Percentiles rank a stretch among this genome's conserved stretches.
Conservation (phyloP, 2,888 invertebrate species). For the Oscheius sp. region DNA sequence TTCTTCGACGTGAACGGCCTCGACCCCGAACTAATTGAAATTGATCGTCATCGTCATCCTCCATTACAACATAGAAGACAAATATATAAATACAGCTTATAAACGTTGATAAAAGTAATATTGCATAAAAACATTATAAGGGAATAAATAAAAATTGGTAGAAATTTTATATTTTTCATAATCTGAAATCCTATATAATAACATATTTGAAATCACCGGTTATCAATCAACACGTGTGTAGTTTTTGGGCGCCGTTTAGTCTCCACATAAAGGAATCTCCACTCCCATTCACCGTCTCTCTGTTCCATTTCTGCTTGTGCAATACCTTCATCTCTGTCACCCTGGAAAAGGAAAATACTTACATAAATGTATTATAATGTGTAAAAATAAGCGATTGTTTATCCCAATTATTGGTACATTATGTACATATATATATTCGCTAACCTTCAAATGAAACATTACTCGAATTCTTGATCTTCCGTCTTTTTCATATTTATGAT, state of each 20-base stretch:
- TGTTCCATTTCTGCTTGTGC: slow-evolving; percentile 69
- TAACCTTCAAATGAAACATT: slow-evolving; percentile 66
- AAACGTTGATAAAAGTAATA: neutral
- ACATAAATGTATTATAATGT: too few species aligned
- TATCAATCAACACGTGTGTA: slow-evolving; percentile 62
- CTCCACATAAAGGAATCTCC: slow-evolving; percentile 57
- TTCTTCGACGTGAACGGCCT: neutral
- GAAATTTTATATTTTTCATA: neutral
- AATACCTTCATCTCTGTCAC: slow-evolving; percentile 63
- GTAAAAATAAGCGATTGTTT: too few species aligned
- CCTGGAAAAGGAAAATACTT: too few species aligned
- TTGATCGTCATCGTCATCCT: slow-evolving; percentile 42
- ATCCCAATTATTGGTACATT: neutral
- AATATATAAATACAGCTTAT: neutral
- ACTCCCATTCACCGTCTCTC: slow-evolving; percentile 63
- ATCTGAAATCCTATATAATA: neutral
- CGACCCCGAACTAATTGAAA: slow-evolving; percentile 36
- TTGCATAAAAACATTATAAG: neutral
- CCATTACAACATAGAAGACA: slow-evolving; percentile 37
- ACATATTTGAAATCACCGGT: slow-evolving; percentile 11
- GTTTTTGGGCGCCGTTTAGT: slow-evolving; percentile 56
- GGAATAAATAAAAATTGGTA: too few species aligned
- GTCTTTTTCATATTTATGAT: slow-evolving; percentile 65
- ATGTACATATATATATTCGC: neutral
- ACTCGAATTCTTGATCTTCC: slow-evolving; percentile 68